Evolutionary conservation across 2,797 vertebrate species (phyloP).

Genomic region (Cossypha caffra): DNA sequence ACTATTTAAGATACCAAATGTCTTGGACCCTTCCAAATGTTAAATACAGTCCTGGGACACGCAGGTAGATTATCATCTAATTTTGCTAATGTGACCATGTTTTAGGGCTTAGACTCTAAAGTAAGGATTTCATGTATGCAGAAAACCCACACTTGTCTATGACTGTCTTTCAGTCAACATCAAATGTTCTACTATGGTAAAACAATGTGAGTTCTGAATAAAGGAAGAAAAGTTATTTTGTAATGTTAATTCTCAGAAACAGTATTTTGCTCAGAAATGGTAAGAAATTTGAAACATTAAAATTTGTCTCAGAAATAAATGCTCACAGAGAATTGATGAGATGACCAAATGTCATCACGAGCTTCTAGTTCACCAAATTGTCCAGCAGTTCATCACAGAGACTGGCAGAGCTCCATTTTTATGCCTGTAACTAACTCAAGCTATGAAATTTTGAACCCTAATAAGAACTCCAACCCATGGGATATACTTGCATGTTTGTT

Average conservation of each 20-base stretch:
- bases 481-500: neutral
- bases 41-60: neutral
- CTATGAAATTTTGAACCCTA: neutral
- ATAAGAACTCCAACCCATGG: accelerated
- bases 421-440: neutral
- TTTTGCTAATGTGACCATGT: neutral
- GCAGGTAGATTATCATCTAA: neutral
- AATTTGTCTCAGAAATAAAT: neutral
- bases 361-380: neutral
- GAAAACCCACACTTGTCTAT: neutral
- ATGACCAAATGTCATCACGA: neutral
- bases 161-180: neutral
- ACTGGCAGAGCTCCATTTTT: neutral
- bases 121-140: neutral
- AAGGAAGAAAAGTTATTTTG: neutral
- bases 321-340: neutral
- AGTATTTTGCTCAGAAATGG: neutral
- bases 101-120: neutral
- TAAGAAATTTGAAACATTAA: neutral
- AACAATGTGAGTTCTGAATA: neutral
- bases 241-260: neutral
- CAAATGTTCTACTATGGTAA: neutral
- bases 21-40: neutral
- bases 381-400: neutral
- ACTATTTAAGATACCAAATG: neutral